Evolutionary conservation across 2,113 vertebrate species (phyloP).

Genomic region (Nicator chloris): DNA sequence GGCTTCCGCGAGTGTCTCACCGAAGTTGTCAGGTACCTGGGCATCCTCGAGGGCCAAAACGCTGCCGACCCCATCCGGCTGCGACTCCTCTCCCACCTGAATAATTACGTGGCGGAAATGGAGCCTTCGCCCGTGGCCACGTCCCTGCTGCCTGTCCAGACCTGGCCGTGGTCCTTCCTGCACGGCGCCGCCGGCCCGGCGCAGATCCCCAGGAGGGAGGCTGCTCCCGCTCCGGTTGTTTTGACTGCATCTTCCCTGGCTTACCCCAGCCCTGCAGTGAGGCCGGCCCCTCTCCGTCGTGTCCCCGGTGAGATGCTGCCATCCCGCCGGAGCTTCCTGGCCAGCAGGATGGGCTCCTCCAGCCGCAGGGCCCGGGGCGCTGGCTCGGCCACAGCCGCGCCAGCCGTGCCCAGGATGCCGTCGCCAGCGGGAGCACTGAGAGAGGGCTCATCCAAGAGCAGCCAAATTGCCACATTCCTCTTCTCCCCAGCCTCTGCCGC

Average conservation of each 20-base stretch:
- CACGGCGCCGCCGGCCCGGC: conserved; percentile 62
- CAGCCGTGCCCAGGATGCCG: conserved; percentile 61
- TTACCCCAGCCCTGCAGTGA: conserved; percentile 74
- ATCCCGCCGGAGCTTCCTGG: conserved; percentile 31
- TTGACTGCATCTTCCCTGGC: conserved; percentile 71
- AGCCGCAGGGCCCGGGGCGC: conserved; percentile 60
- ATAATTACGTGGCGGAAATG: conserved; percentile 88
- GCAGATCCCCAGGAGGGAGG: conserved; percentile 70
- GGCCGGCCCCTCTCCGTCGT: conserved; percentile 68
- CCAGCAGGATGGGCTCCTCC: conserved; percentile 58
- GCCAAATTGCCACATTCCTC: conserved; percentile 68
- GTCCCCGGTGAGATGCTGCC: conserved; percentile 59
- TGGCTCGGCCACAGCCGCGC: conserved; percentile 53
- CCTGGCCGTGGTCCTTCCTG: conserved; percentile 88
- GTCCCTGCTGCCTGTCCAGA: conserved; percentile 75
- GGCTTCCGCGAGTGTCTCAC: conserved; percentile 94
- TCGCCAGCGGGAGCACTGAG: neutral
- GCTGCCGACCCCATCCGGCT: conserved; percentile 82
- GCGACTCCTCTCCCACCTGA: conserved; percentile 91
- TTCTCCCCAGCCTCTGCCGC: conserved; percentile 41
- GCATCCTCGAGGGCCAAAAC: conserved; percentile 82
- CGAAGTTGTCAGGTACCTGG: conserved; percentile 90
- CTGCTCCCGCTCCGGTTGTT: conserved; percentile 61
- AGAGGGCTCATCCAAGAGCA: conserved; percentile 67
- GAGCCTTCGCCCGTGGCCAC: conserved; percentile 79